Evolutionary conservation across 2,113 vertebrate species (phyloP).

Genomic region (Lepus timidus): DNA sequence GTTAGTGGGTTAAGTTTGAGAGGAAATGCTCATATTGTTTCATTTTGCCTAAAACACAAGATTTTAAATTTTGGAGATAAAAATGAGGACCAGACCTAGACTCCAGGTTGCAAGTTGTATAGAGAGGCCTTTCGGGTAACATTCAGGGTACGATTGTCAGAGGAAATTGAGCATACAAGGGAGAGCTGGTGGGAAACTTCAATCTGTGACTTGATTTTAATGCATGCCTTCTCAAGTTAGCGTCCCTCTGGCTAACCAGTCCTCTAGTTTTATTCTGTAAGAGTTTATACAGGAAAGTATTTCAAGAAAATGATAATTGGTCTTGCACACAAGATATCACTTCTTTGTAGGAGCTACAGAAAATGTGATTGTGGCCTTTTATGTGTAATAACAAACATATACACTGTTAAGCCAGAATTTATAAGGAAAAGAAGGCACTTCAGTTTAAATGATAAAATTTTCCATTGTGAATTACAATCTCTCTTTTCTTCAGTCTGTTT

Average conservation of each 20-base stretch:
- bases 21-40: background rate
- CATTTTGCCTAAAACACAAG: background rate
- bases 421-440: background rate
- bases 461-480: background rate
- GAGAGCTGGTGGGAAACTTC: background rate
- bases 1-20: background rate
- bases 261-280: background rate
- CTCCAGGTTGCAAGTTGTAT: background rate
- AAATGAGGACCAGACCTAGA: background rate
- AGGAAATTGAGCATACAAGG: background rate
- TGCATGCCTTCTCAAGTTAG: background rate
- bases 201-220: background rate
- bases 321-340: background rate
- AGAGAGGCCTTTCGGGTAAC: background rate
- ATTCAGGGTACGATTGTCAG: background rate
- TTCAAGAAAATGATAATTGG: background rate
- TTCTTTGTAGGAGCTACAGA: conserved; percentile 2
- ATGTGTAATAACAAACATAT: background rate
- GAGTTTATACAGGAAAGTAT: background rate
- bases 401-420: background rate
- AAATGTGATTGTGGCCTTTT: conserved; percentile 35
- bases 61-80: background rate
- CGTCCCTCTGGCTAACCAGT: background rate
- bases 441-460: background rate
- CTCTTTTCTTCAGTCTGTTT: conserved; percentile 24